Base-by-base conservation (phyloP, 2,797 vertebrate species). In the Tadarida brasiliensis region DNA sequence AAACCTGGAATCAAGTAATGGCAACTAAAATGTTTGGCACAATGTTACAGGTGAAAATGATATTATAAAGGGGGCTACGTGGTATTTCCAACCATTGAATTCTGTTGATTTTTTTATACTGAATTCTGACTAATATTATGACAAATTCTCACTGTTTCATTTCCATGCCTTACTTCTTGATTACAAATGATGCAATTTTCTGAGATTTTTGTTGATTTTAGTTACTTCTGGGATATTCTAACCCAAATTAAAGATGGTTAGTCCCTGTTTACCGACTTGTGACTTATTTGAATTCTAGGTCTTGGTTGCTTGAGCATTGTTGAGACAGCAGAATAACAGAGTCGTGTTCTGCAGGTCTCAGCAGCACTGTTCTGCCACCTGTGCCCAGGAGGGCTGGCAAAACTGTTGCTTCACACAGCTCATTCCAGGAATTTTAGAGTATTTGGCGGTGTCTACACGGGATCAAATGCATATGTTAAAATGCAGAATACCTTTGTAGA, bases 141-240 rank as follows among this genome's bases (percentile, higher is more conserved):
- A 86, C 20, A 94, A 1, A 85, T 81, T 85, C 24, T 92, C 20
- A 87, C 44, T 81, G 47, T 92, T 91, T 96, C 10, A 39, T 91
- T 95, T 92, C 57, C 44, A 8, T 47, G 71, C 47, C 70, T 94
- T 71, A 28, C 33, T 78, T 95, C 12, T 87, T 97, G 49, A 94
- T 94, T 63, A 49, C 20, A 95, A 76, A 91, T 82, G 56, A 87
- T 94, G 65, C 0, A 88, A 20, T 83, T 96, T 94, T 91, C 70
- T 92, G 56, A 90, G 84, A 61, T 61, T 70, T 70, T 84, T 74
- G 16, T 81, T 95, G n/a, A 95, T 85, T 96, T 87, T 86, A 83
- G 65, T 91, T 92, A 77, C 26, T 94, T 95, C 30, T 63, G n/a
- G 33, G 49, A 71, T 84, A 68, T 56, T 85, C 26, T 51, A 87